Conservation (phyloP, 2,113 vertebrate species). For the Seriola rivoliana region DNA sequence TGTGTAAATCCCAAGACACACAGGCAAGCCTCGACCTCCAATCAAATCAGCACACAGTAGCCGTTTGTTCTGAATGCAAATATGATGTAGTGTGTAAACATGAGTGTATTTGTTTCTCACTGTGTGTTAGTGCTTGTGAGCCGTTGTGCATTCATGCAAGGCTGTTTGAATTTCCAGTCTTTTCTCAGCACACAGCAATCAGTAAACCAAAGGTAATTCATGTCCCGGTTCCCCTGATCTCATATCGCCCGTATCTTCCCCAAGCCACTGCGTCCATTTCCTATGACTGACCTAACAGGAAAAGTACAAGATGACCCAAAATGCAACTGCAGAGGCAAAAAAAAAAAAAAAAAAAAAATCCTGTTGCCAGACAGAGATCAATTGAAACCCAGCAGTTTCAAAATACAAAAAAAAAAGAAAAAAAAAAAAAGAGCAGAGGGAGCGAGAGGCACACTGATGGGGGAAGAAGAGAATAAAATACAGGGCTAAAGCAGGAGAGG, state of each 20-base stretch:
- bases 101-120: conserved; percentile 9
- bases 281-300: conserved; percentile 53
- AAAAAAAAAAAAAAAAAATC: not conserved
- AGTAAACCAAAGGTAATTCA: conserved; percentile 38
- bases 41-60: conserved; percentile 22
- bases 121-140: not conserved
- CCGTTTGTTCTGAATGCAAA: conserved; percentile 11
- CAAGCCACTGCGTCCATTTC: conserved; percentile 26
- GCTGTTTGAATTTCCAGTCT: not conserved
- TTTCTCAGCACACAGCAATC: conserved; percentile 25
- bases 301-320: conserved; percentile 62
- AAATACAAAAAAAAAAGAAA: conserved; percentile 40
- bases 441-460: conserved; percentile 4
- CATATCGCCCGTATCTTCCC: not conserved
- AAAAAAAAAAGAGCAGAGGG: conserved; percentile 37
- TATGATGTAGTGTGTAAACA: conserved; percentile 8
- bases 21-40: conserved; percentile 1
- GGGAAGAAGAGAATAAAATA: conserved; percentile 29
- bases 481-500: not conserved
- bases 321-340: conserved; percentile 26
- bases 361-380: conserved; percentile 62
- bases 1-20: conserved; percentile 14
- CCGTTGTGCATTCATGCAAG: not conserved
- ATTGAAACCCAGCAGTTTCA: conserved; percentile 51
- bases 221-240: conserved; percentile 2